These are phyloP conservation scores for Sebastes hopkinsi DNA, from an alignment of 2,797 vertebrate species.

Conservation along the genomic window DNA sequence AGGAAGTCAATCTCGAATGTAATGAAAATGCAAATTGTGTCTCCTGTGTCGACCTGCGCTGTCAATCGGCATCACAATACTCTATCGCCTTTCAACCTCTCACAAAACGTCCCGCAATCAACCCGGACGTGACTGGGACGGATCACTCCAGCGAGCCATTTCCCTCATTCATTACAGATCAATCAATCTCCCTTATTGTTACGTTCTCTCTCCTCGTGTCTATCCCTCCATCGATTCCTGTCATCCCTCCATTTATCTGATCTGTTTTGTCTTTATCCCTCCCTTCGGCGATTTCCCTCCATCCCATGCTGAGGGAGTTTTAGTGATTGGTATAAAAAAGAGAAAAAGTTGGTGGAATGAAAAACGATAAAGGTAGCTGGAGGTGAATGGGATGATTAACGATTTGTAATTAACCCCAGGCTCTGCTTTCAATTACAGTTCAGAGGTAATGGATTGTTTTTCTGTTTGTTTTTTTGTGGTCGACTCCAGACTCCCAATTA, in stretches of 20 bases:
- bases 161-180: slow-evolving; percentile 63
- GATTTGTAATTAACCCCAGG: slow-evolving; percentile 55
- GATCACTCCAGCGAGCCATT: slow-evolving; percentile 44
- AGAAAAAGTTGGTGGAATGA: slow-evolving; percentile 27
- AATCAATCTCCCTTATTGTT: slow-evolving; percentile 64
- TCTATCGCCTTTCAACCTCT: slow-evolving; percentile 31
- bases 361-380: slow-evolving; percentile 31
- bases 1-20: slow-evolving; percentile 55
- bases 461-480: slow-evolving; percentile 30
- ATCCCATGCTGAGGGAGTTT: slow-evolving; percentile 11
- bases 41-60: slow-evolving; percentile 55
- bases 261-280: slow-evolving; percentile 43
- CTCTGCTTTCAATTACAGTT: slow-evolving; percentile 67
- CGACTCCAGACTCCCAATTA: slow-evolving; percentile 60
- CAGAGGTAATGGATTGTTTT: slow-evolving; percentile 53
- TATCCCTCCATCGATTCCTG: slow-evolving; percentile 57
- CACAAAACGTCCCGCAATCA: slow-evolving; percentile 40
- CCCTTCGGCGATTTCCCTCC: slow-evolving; percentile 16
- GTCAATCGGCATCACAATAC: slow-evolving; percentile 69
- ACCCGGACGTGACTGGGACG: slow-evolving; percentile 33
- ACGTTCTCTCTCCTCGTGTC: slow-evolving; percentile 48
- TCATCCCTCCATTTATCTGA: slow-evolving; percentile 40
- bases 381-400: slow-evolving; percentile 51
- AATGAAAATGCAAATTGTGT: slow-evolving; percentile 76
- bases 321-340: slow-evolving; percentile 21